Conservation (phyloP, 2,797 vertebrate genomes). For the Hoplostethus mediterraneus region DNA sequence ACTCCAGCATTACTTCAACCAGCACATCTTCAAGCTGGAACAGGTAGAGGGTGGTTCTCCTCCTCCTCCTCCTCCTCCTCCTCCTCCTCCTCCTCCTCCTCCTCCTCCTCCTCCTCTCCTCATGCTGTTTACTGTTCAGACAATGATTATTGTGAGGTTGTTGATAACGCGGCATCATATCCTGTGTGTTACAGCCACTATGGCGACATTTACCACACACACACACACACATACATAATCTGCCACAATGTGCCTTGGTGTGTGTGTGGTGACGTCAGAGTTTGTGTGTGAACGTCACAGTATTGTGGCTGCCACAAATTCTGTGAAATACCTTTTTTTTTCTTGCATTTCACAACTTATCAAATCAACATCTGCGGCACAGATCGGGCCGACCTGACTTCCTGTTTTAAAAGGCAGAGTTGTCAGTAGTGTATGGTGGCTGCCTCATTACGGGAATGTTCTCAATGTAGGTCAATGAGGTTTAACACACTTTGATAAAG, state of each 20-base stretch:
- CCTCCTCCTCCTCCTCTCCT: not conserved
- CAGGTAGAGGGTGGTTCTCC: constrained; percentile 77
- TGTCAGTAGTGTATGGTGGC: not conserved
- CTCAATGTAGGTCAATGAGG: no score
- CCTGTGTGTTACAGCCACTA: not conserved
- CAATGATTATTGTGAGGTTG: not conserved
- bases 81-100: not conserved
- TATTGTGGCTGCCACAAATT: no score
- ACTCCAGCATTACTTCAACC: constrained; percentile 94
- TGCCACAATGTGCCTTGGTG: not conserved
- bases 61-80: not conserved
- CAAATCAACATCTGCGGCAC: no score
- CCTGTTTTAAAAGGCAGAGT: not conserved
- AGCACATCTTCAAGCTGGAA: constrained; percentile 93
- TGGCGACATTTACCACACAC: not conserved
- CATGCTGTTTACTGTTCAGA: not conserved
- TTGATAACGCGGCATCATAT: no score
- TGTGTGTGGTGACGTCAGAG: not conserved
- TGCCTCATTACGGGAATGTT: constrained; percentile 38
- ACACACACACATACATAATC: not conserved
- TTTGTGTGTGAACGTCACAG: no score
- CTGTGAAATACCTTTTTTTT: no score
- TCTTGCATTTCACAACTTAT: no score
- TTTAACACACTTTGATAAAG: no score
- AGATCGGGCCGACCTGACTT: no score